These are phyloP conservation scores for Heliconius cydno DNA, from an alignment of 2,888 invertebrate species.

Conservation along the genomic window DNA sequence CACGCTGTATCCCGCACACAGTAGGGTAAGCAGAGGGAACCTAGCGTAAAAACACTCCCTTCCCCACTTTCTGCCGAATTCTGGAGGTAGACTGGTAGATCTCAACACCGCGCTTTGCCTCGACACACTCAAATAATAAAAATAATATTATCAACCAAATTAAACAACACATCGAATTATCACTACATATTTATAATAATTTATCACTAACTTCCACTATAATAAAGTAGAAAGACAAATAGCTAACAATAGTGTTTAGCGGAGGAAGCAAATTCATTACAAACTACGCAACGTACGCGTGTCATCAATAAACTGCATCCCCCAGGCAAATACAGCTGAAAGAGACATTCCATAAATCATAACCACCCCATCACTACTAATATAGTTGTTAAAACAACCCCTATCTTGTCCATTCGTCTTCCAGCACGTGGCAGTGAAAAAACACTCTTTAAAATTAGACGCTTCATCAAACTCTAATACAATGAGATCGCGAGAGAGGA, in stretches of 20 bases:
- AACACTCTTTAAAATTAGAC: conserved; percentile 70
- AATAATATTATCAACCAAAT: neutral
- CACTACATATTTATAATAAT: conserved; percentile 21
- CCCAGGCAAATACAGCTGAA: conserved; percentile 75
- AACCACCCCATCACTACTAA: conserved; percentile 77
- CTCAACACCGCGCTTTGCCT: too few species aligned
- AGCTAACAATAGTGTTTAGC: conserved; percentile 46
- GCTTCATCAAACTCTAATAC: conserved; percentile 60
- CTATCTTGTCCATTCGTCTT: conserved; percentile 76
- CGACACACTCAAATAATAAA: neutral
- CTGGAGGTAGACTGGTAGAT: too few species aligned
- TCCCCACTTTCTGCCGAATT: too few species aligned
- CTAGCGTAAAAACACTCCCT: too few species aligned
- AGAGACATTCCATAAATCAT: conserved; percentile 81
- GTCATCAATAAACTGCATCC: conserved; percentile 77
- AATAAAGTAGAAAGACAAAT: conserved; percentile 47
- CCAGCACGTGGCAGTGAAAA: conserved; percentile 67
- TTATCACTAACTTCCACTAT: conserved; percentile 34
- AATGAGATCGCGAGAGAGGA: conserved; percentile 59
- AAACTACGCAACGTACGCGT: conserved; percentile 65
- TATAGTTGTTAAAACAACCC: conserved; percentile 83
- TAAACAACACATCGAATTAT: neutral
- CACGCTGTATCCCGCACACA: neutral
- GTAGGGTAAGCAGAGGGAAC: too few species aligned
- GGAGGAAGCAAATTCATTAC: conserved; percentile 61